Evolutionary conservation across 2,888 invertebrate species (phyloP).

Genomic region (Drosophila falleni): DNA sequence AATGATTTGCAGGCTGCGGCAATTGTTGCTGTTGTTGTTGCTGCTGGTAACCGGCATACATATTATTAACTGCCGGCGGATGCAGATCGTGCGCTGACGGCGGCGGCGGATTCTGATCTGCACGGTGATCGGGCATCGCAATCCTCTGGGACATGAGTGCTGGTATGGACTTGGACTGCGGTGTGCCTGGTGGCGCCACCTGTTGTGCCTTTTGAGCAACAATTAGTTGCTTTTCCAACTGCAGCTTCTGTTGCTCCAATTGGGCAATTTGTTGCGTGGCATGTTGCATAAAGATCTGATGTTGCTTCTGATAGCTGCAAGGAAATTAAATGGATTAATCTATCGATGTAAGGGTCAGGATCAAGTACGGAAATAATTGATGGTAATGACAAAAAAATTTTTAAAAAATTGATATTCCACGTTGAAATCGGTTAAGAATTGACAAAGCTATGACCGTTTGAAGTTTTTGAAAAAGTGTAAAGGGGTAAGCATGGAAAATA

Average conservation of each 20-base stretch:
- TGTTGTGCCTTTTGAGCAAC: constrained; percentile 75
- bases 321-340: background rate
- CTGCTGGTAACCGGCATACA: constrained; percentile 45
- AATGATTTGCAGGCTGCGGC: constrained; percentile 85
- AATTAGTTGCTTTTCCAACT: constrained; percentile 85
- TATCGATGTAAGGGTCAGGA: too few relatives aligned
- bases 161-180: constrained; percentile 68
- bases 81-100: constrained; percentile 82
- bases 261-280: constrained; percentile 95
- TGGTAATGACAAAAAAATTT: too few relatives aligned
- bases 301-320: constrained; percentile 94
- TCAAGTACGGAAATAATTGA: too few relatives aligned
- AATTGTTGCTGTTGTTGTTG: constrained; percentile 56
- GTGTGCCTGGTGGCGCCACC: constrained; percentile 41
- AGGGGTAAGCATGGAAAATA: too few relatives aligned
- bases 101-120: constrained; percentile 57
- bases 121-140: constrained; percentile 76
- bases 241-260: constrained; percentile 91
- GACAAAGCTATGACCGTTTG: too few relatives aligned
- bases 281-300: constrained; percentile 97
- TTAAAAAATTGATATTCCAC: too few relatives aligned
- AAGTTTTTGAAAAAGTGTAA: too few relatives aligned
- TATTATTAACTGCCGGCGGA: constrained; percentile 41
- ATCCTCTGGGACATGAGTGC: constrained; percentile 85
- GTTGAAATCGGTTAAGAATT: too few relatives aligned